These are phyloP conservation scores for Cheiracanthium punctorium DNA, from an alignment of 2,888 invertebrate genomes.

Conservation along the genomic window DNA sequence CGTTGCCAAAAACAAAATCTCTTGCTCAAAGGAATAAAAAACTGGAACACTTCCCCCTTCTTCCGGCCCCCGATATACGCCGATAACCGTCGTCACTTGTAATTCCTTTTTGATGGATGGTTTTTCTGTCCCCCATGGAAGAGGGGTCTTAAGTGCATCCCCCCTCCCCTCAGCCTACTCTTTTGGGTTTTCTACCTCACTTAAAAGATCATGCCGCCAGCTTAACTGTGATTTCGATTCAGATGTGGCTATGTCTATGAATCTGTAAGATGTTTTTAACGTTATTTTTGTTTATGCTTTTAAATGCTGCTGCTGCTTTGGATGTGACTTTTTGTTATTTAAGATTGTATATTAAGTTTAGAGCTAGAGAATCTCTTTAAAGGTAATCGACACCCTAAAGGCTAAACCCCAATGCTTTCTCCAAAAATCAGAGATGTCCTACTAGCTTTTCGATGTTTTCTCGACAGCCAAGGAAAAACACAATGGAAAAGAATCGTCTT, in stretches of 20 bases:
- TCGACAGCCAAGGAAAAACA: too few relatives aligned
- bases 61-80: neutral
- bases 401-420: too few relatives aligned
- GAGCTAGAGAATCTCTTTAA: too few relatives aligned
- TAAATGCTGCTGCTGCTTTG: too few relatives aligned
- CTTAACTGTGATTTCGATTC: conserved; percentile 58
- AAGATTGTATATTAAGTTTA: too few relatives aligned
- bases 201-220: conserved; percentile 59
- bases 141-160: neutral
- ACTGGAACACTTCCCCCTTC: neutral
- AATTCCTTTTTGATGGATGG: conserved; percentile 66
- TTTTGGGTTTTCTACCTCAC: conserved; percentile 30
- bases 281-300: too few relatives aligned
- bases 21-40: neutral
- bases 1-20: neutral
- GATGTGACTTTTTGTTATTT: too few relatives aligned
- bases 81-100: conserved; percentile 63
- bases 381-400: too few relatives aligned
- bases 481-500: too few relatives aligned
- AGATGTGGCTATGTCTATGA: conserved; percentile 5
- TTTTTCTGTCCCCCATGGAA: conserved; percentile 7
- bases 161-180: neutral
- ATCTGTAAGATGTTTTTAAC: neutral
- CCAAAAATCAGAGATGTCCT: too few relatives aligned
- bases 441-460: too few relatives aligned